Evolutionary conservation across 2,888 invertebrate species (phyloP), one percentile per base, ranked within the genome.

Genomic region (Harpalus rufipes): DNA sequence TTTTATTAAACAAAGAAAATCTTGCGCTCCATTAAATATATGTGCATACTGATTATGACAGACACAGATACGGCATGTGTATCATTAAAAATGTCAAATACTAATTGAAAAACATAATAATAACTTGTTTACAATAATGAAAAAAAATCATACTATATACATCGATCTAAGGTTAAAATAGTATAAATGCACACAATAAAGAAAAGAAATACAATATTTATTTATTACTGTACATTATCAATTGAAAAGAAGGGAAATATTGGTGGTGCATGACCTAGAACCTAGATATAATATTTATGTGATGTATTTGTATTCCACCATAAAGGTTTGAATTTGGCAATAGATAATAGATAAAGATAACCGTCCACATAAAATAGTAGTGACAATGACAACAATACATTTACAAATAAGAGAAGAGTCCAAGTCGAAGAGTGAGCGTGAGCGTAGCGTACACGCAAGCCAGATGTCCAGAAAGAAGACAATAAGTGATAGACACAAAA

Each of bases 131-230:
- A 78, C 56, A 78, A 78, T 78, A 78, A 56, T 78, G 78, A 74
- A 14, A 78, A 58, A 58, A 78, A 56, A 56, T 58, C 14, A 78
- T 25, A 51, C 41, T 74, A 74, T 74, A 74, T 78, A 78, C 78
- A 78, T 78, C 78, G 58, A 56, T 78, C 56, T 25, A 61, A 80
- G 80, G 72, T 56, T 68, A 68, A 41, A 41, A 41, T 65, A 81
- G 56, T 41, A 81, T 81, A 44, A 81, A 81, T 81, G 58, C 81
- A 72, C 18, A 68, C 41, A 68, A 56, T 81, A 65, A 81, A 68
- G 81, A 81, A 81, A 65, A 81, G 81, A 81, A 81, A 81, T 81
- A 81, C 81, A 81, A 68, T 81, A 81, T 81, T 81, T 81, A 81
- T 81, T 81, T 81, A 44, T 81, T 41, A 81, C 81, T 81, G 81